phyloP scores from a whole-genome alignment of 2,888 invertebrate genomes.

The Lithosia quadra region DNA sequence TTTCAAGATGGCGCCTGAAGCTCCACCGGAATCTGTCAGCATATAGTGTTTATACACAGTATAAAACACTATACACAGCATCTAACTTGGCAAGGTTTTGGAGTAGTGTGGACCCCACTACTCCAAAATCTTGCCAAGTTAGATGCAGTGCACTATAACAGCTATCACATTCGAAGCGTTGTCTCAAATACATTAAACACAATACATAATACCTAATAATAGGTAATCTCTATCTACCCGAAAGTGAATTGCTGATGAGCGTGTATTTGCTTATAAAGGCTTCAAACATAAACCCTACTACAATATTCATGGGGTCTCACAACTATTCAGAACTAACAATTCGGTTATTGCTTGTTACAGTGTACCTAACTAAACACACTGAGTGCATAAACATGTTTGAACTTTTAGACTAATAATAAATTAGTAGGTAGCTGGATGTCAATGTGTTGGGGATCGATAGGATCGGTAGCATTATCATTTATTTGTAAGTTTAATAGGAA shows the following conservation, averaged over 20 bases:
- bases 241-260: conserved; percentile 17
- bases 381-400: not conserved
- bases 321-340: conserved; percentile 14
- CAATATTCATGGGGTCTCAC: conserved; percentile 20
- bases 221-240: conserved; percentile 12
- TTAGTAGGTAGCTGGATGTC: not conserved
- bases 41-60: too few species aligned
- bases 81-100: too few species aligned
- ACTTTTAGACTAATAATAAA: not conserved
- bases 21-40: too few species aligned
- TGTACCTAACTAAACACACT: not conserved
- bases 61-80: too few species aligned
- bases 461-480: not conserved
- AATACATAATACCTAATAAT: not conserved
- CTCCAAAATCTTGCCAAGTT: too few species aligned
- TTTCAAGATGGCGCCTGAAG: too few species aligned
- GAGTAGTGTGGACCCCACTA: too few species aligned
- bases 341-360: conserved; percentile 11
- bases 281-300: conserved; percentile 21
- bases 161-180: not conserved
- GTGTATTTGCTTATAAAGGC: conserved; percentile 12
- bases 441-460: not conserved
- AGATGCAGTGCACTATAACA: too few species aligned
- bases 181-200: conserved; percentile 1
- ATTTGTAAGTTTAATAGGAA: not conserved